Percentiles rank a stretch among this genome's conserved stretches.
phyloP scores from a whole-genome alignment of 2,888 invertebrate genomes.

The Bellardia pandia region DNA sequence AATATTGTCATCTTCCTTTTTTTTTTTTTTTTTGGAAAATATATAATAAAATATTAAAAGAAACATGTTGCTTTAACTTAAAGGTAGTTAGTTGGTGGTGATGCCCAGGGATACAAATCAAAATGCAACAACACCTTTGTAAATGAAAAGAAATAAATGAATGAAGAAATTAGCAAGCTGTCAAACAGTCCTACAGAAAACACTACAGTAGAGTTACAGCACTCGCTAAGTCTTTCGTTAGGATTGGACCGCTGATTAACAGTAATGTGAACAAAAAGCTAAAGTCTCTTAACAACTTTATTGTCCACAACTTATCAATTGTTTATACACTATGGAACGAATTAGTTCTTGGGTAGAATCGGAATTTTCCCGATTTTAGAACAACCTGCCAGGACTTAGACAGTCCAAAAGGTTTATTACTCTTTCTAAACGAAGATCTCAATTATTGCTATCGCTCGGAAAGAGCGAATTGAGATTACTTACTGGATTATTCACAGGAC shows the following conservation, averaged over 20 bases:
- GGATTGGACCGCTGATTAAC: no score
- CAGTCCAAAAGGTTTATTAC: no score
- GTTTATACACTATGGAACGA: no score
- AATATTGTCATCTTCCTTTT: constrained; percentile 50
- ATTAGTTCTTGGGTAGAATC: no score
- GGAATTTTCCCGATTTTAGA: no score
- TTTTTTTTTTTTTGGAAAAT: neutral
- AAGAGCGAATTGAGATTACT: no score
- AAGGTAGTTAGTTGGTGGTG: constrained; percentile 5
- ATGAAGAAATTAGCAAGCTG: neutral
- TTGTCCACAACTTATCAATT: no score
- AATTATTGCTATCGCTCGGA: no score
- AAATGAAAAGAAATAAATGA: constrained; percentile 3
- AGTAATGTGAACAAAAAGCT: neutral
- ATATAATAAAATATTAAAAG: constrained; percentile 15
- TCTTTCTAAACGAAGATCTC: no score
- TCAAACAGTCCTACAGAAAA: neutral
- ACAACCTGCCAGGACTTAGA: no score
- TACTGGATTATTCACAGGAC: no score
- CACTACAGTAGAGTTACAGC: neutral
- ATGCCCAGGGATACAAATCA: constrained; percentile 42
- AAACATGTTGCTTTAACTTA: constrained; percentile 31
- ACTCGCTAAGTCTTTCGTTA: no score
- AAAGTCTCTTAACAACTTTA: neutral
- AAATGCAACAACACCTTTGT: constrained; percentile 62